These are phyloP conservation scores for Trypoxylus dichotomus DNA, from an alignment of 1,140 invertebrate species.

Conservation along the genomic window DNA sequence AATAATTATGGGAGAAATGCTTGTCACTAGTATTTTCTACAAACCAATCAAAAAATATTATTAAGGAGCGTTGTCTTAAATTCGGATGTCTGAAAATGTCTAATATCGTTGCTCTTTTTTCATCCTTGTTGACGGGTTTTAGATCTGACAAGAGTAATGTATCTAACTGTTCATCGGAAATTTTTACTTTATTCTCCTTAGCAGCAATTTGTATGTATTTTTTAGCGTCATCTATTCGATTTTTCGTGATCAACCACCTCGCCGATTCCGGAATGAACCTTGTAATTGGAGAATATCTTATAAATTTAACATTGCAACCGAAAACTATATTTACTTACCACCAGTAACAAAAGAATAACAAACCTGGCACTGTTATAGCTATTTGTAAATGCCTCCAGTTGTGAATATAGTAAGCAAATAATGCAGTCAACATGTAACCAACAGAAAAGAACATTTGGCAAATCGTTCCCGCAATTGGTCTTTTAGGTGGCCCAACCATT, in stretches of 20 bases:
- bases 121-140: slow-evolving; percentile 49
- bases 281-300: not conserved
- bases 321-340: slow-evolving; percentile 62
- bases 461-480: slow-evolving; percentile 74
- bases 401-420: slow-evolving; percentile 70
- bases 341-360: slow-evolving; percentile 74
- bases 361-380: slow-evolving; percentile 68
- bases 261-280: slow-evolving; percentile 82
- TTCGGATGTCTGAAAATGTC: slow-evolving; percentile 73
- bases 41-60: slow-evolving; percentile 80
- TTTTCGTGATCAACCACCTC: slow-evolving; percentile 78
- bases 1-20: not conserved
- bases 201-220: slow-evolving; percentile 69
- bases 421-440: slow-evolving; percentile 73
- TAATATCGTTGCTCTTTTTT: slow-evolving; percentile 60
- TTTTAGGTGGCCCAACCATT: slow-evolving; percentile 76
- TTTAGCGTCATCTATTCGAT: slow-evolving; percentile 70
- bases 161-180: slow-evolving; percentile 61
- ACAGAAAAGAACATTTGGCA: slow-evolving; percentile 78
- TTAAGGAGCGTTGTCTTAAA: slow-evolving; percentile 68
- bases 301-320: slow-evolving; percentile 34
- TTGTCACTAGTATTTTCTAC: slow-evolving; percentile 34
- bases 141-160: slow-evolving; percentile 56
- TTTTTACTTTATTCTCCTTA: slow-evolving; percentile 64
- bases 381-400: slow-evolving; percentile 78